These are phyloP conservation scores for Luidia sarsii DNA, from an alignment of 53 echinoderm and acorn worm species.

Conservation along the genomic window DNA sequence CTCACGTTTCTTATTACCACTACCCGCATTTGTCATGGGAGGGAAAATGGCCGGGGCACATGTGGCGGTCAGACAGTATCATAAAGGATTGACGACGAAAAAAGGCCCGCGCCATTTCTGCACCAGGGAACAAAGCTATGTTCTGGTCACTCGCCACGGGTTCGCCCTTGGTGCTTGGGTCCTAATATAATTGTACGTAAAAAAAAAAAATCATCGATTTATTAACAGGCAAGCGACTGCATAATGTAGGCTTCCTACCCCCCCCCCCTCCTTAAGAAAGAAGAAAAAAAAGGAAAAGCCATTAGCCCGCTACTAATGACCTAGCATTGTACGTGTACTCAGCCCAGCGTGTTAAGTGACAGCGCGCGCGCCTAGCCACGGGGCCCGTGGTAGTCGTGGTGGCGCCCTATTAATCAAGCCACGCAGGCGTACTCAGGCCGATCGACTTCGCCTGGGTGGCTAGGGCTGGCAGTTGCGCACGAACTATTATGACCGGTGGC, in stretches of 20 bases:
- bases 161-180: conserved; percentile 4
- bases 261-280: no score
- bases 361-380: conserved; percentile 26
- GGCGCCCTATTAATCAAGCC: conserved; percentile 51
- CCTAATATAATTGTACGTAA: conserved; percentile 35
- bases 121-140: no score
- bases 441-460: no score
- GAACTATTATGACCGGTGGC: no score
- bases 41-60: no score
- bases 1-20: no score
- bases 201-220: conserved; percentile 41
- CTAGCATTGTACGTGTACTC: not conserved
- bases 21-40: no score
- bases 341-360: conserved; percentile 2
- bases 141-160: conserved; percentile 36
- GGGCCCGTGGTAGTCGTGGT: conserved; percentile 27
- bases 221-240: conserved; percentile 12
- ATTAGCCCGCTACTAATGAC: conserved; percentile 17
- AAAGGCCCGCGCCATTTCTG: no score
- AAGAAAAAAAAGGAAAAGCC: no score
- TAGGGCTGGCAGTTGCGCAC: no score
- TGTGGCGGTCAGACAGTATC: no score
- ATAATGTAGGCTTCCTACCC: not conserved
- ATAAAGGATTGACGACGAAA: no score
- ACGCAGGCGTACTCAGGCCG: conserved; percentile 13